phyloP scores from a whole-genome alignment of 2,888 invertebrate species.

The Drosophila neonasuta region DNA sequence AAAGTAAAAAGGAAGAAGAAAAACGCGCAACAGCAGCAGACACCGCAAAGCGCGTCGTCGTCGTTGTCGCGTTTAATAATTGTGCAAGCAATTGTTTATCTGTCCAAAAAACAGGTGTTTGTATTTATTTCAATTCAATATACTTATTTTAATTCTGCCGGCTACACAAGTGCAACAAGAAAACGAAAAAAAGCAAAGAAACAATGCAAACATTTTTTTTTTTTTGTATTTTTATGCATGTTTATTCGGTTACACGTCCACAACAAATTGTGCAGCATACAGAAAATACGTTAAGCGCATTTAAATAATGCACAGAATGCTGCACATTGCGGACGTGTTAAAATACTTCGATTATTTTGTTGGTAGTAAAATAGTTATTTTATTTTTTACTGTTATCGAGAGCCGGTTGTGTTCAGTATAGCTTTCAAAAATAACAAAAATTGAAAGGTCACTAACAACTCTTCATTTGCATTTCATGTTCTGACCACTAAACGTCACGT shows the following conservation, averaged over 20 bases:
- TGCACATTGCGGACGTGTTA: constrained; percentile 10
- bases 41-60: constrained; percentile 14
- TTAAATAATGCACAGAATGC: neutral
- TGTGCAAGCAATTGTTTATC: constrained; percentile 38
- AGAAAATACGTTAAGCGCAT: neutral
- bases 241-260: neutral
- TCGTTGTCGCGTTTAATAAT: neutral
- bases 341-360: constrained; percentile 11
- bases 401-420: neutral
- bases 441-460: constrained; percentile 8
- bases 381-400: neutral
- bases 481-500: constrained; percentile 3
- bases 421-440: neutral
- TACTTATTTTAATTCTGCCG: constrained; percentile 3
- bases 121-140: constrained; percentile 14
- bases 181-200: too few species aligned
- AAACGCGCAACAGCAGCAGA: constrained; percentile 32
- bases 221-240: neutral
- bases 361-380: constrained; percentile 13
- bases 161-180: constrained; percentile 1
- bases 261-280: neutral
- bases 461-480: constrained; percentile 8
- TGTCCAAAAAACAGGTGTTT: constrained; percentile 45
- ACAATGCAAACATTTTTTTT: too few species aligned
- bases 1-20: constrained; percentile 27